These are phyloP conservation scores for Axea sp. DNA, from an alignment of 2,888 invertebrate genomes.

Conservation along the genomic window DNA sequence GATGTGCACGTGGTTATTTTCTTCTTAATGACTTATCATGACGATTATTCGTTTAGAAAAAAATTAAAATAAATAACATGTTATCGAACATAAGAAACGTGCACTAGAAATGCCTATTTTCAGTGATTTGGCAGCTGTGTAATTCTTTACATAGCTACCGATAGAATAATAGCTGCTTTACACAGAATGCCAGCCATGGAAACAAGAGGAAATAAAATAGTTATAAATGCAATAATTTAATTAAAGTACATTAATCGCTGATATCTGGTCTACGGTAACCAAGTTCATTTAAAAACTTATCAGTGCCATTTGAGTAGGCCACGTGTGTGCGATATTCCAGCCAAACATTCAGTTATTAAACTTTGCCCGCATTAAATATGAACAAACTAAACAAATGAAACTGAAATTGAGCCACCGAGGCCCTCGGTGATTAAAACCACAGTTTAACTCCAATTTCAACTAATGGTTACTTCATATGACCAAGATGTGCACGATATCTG, in stretches of 20 bases:
- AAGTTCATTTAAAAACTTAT: slow-evolving; percentile 56
- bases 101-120: too few species aligned
- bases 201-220: slow-evolving; percentile 12
- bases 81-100: too few species aligned
- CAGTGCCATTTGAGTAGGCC: slow-evolving; percentile 50
- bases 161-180: too few species aligned
- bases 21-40: too few species aligned
- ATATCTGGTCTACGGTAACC: slow-evolving; percentile 22
- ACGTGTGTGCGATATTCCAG: slow-evolving; percentile 46
- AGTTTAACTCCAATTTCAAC: slow-evolving; percentile 56
- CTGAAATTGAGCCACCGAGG: slow-evolving; percentile 56
- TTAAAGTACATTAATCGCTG: slow-evolving; percentile 35
- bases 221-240: slow-evolving; percentile 35
- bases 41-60: too few species aligned
- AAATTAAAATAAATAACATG: too few species aligned
- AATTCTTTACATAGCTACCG: too few species aligned
- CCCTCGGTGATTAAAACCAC: slow-evolving; percentile 59
- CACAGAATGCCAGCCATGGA: not conserved
- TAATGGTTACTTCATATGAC: slow-evolving; percentile 32
- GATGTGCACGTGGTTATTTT: too few species aligned
- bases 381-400: slow-evolving; percentile 59
- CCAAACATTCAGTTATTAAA: slow-evolving; percentile 60
- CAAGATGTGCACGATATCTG: slow-evolving; percentile 14
- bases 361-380: slow-evolving; percentile 59
- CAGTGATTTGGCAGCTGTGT: too few species aligned